A percentile compares a stretch with the other conserved stretches of the same genome.
phyloP scores from a whole-genome alignment of 2,797 vertebrate species.

The Heterohyrax brucei region DNA sequence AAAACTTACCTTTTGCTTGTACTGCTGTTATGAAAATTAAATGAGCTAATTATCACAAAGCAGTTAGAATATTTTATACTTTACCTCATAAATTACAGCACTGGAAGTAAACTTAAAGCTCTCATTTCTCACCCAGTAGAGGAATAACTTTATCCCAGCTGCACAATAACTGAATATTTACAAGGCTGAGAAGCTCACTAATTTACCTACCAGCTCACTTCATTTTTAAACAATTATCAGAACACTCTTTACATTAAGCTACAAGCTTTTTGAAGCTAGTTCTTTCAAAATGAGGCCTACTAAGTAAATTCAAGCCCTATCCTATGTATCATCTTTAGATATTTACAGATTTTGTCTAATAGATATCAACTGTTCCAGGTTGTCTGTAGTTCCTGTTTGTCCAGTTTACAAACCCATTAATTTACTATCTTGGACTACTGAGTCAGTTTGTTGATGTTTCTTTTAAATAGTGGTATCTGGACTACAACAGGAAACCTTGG shows the following conservation, averaged over 20 bases:
- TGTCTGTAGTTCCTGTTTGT: constrained; percentile 1
- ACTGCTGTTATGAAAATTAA: constrained; percentile 68
- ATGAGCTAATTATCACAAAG: constrained; percentile 60
- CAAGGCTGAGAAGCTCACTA: constrained; percentile 22
- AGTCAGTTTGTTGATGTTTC: constrained; percentile 39
- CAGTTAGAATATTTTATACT: background rate
- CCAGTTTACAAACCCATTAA: constrained; percentile 31
- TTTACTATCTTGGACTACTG: constrained; percentile 40
- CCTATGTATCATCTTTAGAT: constrained; percentile 39
- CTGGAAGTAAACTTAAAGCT: background rate
- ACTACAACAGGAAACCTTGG: background rate
- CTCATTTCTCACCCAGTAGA: background rate
- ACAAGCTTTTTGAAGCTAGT: constrained; percentile 58
- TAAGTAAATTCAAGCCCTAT: constrained; percentile 35
- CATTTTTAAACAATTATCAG: constrained; percentile 56
- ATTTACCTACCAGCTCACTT: constrained; percentile 17
- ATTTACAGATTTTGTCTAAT: constrained; percentile 48
- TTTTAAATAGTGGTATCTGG: constrained; percentile 39
- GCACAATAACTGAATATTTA: constrained; percentile 7
- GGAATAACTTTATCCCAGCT: background rate
- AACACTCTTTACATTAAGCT: constrained; percentile 25
- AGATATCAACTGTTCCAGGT: constrained; percentile 54
- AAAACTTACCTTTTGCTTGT: background rate
- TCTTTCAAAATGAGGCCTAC: constrained; percentile 59
- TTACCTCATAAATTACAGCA: constrained; percentile 21